Base-by-base conservation (phyloP, 2,888 invertebrate species). In the Aplocera efformata region DNA sequence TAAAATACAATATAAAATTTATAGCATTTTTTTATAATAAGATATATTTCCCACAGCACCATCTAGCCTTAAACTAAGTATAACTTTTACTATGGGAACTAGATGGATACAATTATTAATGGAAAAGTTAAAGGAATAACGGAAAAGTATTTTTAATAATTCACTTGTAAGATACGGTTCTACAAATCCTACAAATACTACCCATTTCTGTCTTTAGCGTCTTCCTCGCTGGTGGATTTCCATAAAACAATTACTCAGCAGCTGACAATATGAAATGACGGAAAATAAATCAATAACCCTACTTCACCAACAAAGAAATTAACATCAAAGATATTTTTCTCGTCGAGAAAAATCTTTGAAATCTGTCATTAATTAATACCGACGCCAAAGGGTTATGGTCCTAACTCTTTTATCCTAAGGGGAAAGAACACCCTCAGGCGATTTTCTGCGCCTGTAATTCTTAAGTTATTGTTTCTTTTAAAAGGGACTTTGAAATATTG, bases 391-490 rank as follows among this genome's bases (percentile, higher is more conserved):
- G 85, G 76, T 72, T 76, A 73, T 77, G 53, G 60, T 54, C 55
- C 73, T 77, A 80, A 80, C 79, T 84, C 79, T 79, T 79, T 72
- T 61, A 63, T 65, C 51, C 55, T 51, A 44, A 44, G 37, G 58
- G 62, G 64, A 67, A 58, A 63, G 72, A 72, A 78, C 71, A 67
- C 65, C 77, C 76, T 56, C 47, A 32, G 72, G 79, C 72, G 59
- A 74, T 79, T 82, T 79, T 65, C 72, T 74, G 75, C 79, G 70
- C 75, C 70, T 69, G 56, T 67, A 74, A 72, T 74, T 78, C 75
- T 73, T 63, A 68, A 82, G 69, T 80, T 80, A 84, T 85, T 85
- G 84, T 85, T 86, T 82, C 78, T 77, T 78, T 82, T 66, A 60
- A 59, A 67, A 48, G 57, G 56, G 80, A 78, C 84, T 77, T 78